phyloP scores from a whole-genome alignment of 2,888 invertebrate genomes.

The Cantharis nigra region DNA sequence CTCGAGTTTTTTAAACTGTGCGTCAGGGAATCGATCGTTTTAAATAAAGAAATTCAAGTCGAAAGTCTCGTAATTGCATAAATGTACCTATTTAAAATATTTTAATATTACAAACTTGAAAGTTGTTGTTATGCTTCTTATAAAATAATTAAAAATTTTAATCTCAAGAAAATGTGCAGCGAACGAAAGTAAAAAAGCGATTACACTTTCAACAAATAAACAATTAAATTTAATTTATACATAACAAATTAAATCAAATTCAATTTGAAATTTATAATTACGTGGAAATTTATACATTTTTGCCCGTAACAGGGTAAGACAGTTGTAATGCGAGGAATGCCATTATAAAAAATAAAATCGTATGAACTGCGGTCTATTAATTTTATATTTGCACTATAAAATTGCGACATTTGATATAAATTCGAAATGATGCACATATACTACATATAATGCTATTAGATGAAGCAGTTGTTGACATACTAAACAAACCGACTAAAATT shows the following conservation, averaged over 20 bases:
- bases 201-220: not conserved
- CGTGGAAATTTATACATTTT: not conserved
- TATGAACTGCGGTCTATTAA: not conserved
- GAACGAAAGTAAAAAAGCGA: not conserved
- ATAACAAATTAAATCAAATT: not conserved
- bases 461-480: not conserved
- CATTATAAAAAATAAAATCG: not conserved
- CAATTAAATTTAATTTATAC: not conserved
- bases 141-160: not conserved
- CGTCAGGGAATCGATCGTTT: not conserved
- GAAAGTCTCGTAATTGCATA: not conserved
- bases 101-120: not conserved
- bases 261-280: not conserved
- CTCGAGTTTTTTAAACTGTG: not conserved
- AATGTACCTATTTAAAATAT: not conserved
- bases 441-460: not conserved
- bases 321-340: not conserved
- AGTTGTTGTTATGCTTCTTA: not conserved
- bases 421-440: not conserved
- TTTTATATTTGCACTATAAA: not conserved
- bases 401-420: not conserved
- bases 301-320: not conserved
- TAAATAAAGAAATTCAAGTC: not conserved
- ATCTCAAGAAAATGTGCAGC: not conserved
- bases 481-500: not conserved